Base-by-base conservation (phyloP, 2,888 invertebrate genomes). In the Cinara cedri region DNA sequence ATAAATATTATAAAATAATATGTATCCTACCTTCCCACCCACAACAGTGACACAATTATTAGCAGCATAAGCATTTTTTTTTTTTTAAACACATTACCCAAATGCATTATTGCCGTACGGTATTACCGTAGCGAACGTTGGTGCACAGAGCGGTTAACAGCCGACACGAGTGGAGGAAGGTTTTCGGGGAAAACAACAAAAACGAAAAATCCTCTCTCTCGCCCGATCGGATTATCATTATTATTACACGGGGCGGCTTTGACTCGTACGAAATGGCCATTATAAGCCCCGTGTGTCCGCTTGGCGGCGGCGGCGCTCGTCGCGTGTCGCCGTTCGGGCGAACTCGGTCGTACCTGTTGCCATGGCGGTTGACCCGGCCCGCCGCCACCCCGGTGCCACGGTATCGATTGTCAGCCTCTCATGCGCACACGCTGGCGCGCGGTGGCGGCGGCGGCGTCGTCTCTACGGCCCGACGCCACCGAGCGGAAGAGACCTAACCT, bases 291-390 rank as follows among this genome's bases (percentile, higher is more conserved):
- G 34, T 34, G 62, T 63, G 62, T 74, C 51, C 63, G 65, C 54
- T 54, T 63, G 63, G 46, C 66, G 54, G 44, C 55, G 66, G 60
- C 44, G 19, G 44, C 66, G 46, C 42, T 57, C 72, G 24, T 46
- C 57, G 57, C 65, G 54, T 66, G 24, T 51, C 57, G 66, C 34
- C 66, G 76, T 46, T 66, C 26, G 74, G 80, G 54, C 62, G 63
- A 60, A 49, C 68, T 76, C 76, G 65, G 65, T 78, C 78, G 78
- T 76, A 76, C 81, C 75, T 63, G 72, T 68, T 65, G 63, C 71
- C 66, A 81, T 44, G 63, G 81, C 71, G 44, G 75, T 74, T 62
- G 57, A 65, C 51, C 68, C 72, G 34, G 54, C 72, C 66, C 66
- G 65, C 65, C 46, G 74, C 46, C 46, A 14, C 74, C 14, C 46